phyloP scores from a whole-genome alignment of 1,140 invertebrate genomes.

The Aphelenchoides avenae region DNA sequence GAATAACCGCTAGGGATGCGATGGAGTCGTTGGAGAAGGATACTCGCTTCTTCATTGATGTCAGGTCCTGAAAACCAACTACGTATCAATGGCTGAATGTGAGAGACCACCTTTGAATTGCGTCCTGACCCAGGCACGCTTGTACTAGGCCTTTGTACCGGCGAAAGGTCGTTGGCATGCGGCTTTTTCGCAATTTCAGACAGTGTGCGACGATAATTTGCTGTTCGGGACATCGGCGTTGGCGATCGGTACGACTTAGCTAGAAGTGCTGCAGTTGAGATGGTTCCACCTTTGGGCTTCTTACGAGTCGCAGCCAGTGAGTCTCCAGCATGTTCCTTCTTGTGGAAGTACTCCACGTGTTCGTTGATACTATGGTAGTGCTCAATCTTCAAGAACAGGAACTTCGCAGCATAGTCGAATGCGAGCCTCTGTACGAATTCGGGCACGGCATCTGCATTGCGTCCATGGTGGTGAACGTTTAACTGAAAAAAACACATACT shows the following conservation, averaged over 20 bases:
- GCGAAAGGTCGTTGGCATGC: neutral
- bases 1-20: neutral
- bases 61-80: neutral
- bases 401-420: slow-evolving; percentile 63
- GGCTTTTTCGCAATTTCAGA: neutral
- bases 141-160: neutral
- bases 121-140: neutral
- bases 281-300: neutral
- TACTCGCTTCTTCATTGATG: slow-evolving; percentile 37
- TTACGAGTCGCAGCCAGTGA: neutral
- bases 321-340: slow-evolving; percentile 27
- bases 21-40: slow-evolving; percentile 36
- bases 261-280: neutral
- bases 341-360: slow-evolving; percentile 51
- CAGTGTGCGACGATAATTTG: neutral
- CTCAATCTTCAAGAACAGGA: slow-evolving; percentile 64
- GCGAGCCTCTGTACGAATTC: slow-evolving; percentile 69
- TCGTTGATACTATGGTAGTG: slow-evolving; percentile 55
- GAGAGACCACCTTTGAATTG: neutral
- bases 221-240: neutral
- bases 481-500: slow-evolving; percentile 62
- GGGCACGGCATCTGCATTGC: slow-evolving; percentile 73
- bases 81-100: neutral
- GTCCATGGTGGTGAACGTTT: slow-evolving; percentile 79
- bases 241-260: neutral